These are phyloP conservation scores for Steromphala cineraria DNA, from an alignment of 2,888 invertebrate species.

Conservation along the genomic window DNA sequence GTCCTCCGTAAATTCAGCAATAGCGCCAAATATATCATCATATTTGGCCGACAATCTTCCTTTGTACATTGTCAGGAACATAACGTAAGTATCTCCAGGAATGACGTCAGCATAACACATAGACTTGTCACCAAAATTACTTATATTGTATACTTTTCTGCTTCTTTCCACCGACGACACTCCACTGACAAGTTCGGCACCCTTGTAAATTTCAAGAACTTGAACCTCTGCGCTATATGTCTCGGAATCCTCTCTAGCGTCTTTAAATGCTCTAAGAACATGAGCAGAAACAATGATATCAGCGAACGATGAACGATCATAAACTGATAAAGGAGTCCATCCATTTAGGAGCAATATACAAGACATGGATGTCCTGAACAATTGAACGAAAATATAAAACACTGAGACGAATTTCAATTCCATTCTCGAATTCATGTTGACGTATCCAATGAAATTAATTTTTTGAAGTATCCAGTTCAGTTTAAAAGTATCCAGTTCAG, in stretches of 20 bases:
- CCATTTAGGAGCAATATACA: constrained; percentile 72
- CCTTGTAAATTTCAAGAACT: constrained; percentile 61
- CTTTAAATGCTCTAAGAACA: constrained; percentile 61
- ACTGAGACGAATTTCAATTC: background rate
- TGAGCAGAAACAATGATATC: constrained; percentile 64
- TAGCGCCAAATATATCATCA: constrained; percentile 74
- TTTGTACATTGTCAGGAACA: constrained; percentile 69
- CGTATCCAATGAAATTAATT: too few relatives aligned
- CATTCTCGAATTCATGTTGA: too few relatives aligned
- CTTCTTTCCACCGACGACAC: constrained; percentile 30
- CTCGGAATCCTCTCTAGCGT: constrained; percentile 48
- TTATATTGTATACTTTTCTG: constrained; percentile 62
- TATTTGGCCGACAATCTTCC: constrained; percentile 71
- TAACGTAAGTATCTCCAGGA: constrained; percentile 65
- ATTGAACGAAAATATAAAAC: constrained; percentile 19
- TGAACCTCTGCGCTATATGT: constrained; percentile 65
- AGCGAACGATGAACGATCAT: constrained; percentile 61
- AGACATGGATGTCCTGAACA: constrained; percentile 44
- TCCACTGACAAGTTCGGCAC: constrained; percentile 44
- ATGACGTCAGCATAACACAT: constrained; percentile 72
- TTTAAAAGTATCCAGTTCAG: too few relatives aligned
- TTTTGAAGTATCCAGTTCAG: too few relatives aligned
- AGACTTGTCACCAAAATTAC: constrained; percentile 72
- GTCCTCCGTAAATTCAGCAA: constrained; percentile 54
- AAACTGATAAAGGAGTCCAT: constrained; percentile 68